Evolutionary conservation across 2,797 vertebrate genomes (phyloP).

Genomic region (Huso huso): DNA sequence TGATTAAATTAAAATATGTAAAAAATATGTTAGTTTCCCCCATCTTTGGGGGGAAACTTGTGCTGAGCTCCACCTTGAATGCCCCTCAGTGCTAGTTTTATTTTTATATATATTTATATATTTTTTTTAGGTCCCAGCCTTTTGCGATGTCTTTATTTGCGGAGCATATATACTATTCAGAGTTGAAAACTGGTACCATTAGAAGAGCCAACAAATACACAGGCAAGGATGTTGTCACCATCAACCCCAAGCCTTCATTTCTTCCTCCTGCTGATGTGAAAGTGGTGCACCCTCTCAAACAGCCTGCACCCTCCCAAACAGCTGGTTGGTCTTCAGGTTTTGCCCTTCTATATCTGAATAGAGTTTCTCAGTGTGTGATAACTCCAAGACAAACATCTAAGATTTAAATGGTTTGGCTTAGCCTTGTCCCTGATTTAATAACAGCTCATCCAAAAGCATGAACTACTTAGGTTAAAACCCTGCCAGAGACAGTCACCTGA

Average conservation of each 20-base stretch:
- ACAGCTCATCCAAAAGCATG: too few relatives aligned
- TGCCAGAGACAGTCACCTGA: too few relatives aligned
- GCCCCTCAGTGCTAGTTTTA: neutral
- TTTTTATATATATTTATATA: conserved; percentile 14
- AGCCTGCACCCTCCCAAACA: conserved; percentile 38
- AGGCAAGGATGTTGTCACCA: conserved; percentile 53
- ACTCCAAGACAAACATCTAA: too few relatives aligned
- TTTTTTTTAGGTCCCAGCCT: conserved; percentile 50
- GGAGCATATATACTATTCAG: conserved; percentile 71
- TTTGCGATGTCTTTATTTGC: conserved; percentile 67
- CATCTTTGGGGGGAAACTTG: too few relatives aligned
- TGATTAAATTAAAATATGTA: too few relatives aligned
- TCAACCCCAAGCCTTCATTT: conserved; percentile 52
- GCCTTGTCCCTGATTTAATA: too few relatives aligned
- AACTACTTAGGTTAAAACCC: too few relatives aligned
- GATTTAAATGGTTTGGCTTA: too few relatives aligned
- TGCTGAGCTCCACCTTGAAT: too few relatives aligned
- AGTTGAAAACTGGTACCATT: conserved; percentile 55
- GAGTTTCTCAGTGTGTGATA: too few relatives aligned
- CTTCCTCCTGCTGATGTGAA: conserved; percentile 57
- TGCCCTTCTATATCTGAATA: too few relatives aligned
- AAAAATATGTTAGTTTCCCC: too few relatives aligned
- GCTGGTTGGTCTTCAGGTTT: conserved; percentile 37
- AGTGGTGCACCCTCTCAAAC: conserved; percentile 68
- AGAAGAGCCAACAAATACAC: conserved; percentile 70